Base-by-base conservation (phyloP, 2,888 invertebrate species). In the Lucinisca nassula region DNA sequence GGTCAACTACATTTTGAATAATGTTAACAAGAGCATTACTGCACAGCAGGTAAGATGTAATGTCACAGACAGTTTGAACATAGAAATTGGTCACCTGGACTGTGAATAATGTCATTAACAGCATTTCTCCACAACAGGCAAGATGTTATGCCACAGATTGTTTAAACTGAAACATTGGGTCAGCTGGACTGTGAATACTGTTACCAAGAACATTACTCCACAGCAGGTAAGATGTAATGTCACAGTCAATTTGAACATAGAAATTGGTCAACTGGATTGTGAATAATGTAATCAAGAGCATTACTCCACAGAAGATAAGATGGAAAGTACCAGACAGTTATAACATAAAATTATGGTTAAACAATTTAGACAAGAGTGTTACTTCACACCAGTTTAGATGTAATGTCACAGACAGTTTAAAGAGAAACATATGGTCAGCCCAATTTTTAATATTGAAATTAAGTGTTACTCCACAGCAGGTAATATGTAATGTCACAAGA, bases 221-320 rank as follows among this genome's bases (percentile, higher is more conserved):
- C 98, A 98, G 95, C 98, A 99, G 97, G 96, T 96, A 82, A 82
- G 72, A 58, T 51, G n/a, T 14, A 40, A 40, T n/a, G n/a, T 80
- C 98, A 99, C 95, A 97, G 98, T 73, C 98, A 98, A 92, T 97
- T 99, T 88, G 97, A 98, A 92, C 99, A 99, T 96, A 98, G 98
- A 96, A 98, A 99, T 96, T 99, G 98, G 98, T 98, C 37, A 98
- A 98, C 96, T 99, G 99, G 98, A 98, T 99, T 89, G 98, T 99
- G 24, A 96, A 97, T 93, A 98, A 97, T 95, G 99, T 99, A 10
- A 97, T 95, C 38, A 97, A 98, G 94, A 98, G 98, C 87, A 98
- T 99, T 96, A 98, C 99, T n/a, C 98, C 99, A 0, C 98, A 98
- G 95, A 98, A 99, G 97, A 96, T 96, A 82, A 82, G 72, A 58